phyloP scores from a whole-genome alignment of 2,113 vertebrate genomes.

The Bufo bufo region DNA sequence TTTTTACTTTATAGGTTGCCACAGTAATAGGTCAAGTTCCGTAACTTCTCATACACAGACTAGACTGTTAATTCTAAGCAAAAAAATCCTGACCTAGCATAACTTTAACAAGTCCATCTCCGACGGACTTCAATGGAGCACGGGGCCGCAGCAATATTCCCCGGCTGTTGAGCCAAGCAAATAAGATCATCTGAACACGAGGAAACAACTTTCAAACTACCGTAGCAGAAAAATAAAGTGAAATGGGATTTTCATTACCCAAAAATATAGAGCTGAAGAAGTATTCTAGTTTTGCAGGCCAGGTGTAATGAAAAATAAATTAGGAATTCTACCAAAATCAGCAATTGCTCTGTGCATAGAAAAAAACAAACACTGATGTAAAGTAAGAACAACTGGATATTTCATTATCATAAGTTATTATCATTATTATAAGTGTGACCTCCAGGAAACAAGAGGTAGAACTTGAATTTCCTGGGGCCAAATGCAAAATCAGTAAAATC shows the following conservation, averaged over 20 bases:
- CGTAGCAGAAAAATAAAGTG: no score
- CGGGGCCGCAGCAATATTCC: background rate
- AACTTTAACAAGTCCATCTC: background rate
- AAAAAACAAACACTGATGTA: background rate
- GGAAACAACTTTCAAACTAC: background rate
- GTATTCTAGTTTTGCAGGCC: no score
- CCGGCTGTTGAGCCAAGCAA: background rate
- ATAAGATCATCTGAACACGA: background rate
- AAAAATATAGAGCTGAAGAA: no score
- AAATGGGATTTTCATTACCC: no score
- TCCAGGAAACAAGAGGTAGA: background rate
- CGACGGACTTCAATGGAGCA: background rate
- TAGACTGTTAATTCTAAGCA: background rate
- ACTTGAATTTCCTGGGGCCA: background rate
- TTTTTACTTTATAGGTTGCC: background rate
- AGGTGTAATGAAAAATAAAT: background rate
- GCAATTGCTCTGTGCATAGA: background rate
- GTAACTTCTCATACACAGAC: background rate
- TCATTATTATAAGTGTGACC: background rate
- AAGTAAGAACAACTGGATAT: background rate
- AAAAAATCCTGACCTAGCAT: background rate
- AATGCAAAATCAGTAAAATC: background rate
- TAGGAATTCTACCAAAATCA: background rate
- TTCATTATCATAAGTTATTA: no score
- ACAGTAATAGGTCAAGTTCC: background rate